Evolutionary conservation across 2,113 vertebrate species (phyloP), one percentile per base, ranked within the genome.

Genomic region (Perccottus glenii): DNA sequence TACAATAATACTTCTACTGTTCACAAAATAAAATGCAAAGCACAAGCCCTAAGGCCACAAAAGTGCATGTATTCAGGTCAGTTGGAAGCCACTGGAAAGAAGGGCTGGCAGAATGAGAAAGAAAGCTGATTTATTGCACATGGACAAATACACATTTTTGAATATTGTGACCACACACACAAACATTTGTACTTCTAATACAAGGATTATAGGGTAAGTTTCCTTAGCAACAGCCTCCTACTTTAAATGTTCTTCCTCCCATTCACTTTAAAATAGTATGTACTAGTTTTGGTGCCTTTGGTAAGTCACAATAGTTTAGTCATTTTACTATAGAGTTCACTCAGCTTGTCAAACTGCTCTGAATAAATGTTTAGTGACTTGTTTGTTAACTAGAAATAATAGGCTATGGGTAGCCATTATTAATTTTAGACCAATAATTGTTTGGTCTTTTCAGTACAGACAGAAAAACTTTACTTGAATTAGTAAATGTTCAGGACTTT

Each of bases 31-130:
- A 87, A 85, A 85, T 86, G 78, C 82, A 83, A 89, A 84, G 89
- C 80, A 80, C 85, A 91, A 90, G 87, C 91, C 80, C 45, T 52
- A 79, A 94, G 92, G 95, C 92, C 91, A 94, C 88, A 91, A 95
- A 94, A 96, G 95, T 96, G 93, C 94, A 92, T 83, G 82, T 85
- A 94, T 89, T 87, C 81, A 64, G 90, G 59, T 92, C 77, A 85
- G 87, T 91, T 73, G 87, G 85, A 92, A 95, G 91, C 88, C 91
- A 92, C 78, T 92, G 88, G 85, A 90, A 62, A 78, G 70, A 67
- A 84, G 70, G 67, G 80, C 67, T 19, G 57, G 47, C 47, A 35
- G 49, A 77, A 57, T 36, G 67, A 44, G 53, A 75, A 55, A 56
- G 56, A 51, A 64, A 42, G 46, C 70, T 68, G 61, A 79, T 80